These are phyloP conservation scores for Diplodus puntazzo DNA, from an alignment of 2,797 vertebrate genomes.

Conservation along the genomic window DNA sequence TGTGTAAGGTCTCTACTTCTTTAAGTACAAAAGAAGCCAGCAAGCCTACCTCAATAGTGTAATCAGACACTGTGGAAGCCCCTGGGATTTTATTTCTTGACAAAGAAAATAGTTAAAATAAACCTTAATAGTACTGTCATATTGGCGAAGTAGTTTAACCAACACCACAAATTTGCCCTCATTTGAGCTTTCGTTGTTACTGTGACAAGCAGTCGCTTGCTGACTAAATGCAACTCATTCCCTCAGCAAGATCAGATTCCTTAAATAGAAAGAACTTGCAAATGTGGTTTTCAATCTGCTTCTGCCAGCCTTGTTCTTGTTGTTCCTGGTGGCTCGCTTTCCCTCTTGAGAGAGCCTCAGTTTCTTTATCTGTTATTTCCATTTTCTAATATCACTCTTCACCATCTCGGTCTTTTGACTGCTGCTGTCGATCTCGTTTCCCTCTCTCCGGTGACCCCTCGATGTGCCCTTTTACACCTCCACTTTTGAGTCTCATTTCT, in stretches of 20 bases:
- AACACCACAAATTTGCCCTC: not conserved
- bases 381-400: not conserved
- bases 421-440: not conserved
- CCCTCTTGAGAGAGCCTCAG: not conserved
- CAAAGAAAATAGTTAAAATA: not conserved
- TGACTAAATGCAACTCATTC: not conserved
- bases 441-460: not conserved
- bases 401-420: not conserved
- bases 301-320: not conserved
- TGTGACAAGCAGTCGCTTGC: not conserved
- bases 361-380: slow-evolving; percentile 4
- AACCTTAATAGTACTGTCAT: not conserved
- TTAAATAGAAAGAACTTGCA: slow-evolving; percentile 1
- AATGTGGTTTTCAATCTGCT: slow-evolving; percentile 8
- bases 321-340: not conserved
- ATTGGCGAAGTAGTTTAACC: not conserved
- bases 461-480: not conserved
- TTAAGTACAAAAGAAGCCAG: not conserved
- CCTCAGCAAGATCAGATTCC: not conserved
- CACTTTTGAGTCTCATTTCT: not conserved
- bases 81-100: slow-evolving; percentile 3
- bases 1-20: not conserved
- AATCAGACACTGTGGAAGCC: slow-evolving; percentile 18
- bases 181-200: not conserved
- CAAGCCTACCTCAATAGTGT: slow-evolving; percentile 3